Percentiles rank a stretch among this genome's conserved stretches.
Evolutionary conservation across 2,113 vertebrate genomes (phyloP).

Genomic region (Alethe castanea): DNA sequence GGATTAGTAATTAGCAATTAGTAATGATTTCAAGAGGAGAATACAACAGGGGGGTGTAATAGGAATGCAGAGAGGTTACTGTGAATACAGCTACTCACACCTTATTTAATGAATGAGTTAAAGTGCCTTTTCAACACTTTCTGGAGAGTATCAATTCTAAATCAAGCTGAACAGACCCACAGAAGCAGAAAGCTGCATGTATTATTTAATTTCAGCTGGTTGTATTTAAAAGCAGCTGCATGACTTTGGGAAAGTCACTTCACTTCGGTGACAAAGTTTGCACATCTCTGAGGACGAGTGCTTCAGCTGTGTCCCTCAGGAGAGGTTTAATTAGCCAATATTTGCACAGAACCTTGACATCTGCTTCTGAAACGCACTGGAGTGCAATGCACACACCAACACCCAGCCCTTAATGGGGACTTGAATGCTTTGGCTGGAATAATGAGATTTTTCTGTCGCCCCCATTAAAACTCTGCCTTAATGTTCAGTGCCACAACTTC

Average conservation of each 20-base stretch:
- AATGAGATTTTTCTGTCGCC: background rate
- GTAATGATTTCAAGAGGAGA: background rate
- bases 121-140: background rate
- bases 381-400: background rate
- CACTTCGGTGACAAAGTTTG: background rate
- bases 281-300: background rate
- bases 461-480: background rate
- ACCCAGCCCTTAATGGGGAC: background rate
- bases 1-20: background rate
- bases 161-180: slow-evolving; percentile 20
- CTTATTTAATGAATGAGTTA: background rate
- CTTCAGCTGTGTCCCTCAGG: background rate
- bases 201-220: background rate
- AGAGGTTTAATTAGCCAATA: slow-evolving; percentile 11
- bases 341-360: slow-evolving; percentile 22
- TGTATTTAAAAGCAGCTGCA: background rate
- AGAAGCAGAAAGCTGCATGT: background rate
- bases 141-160: background rate
- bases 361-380: background rate
- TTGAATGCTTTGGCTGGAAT: background rate
- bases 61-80: background rate
- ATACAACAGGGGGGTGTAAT: background rate
- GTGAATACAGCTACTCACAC: background rate
- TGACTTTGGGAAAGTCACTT: slow-evolving; percentile 9
- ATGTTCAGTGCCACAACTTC: background rate